Evolutionary conservation across 2,888 invertebrate species (phyloP).

Genomic region (Zaprionus bogoriensis): DNA sequence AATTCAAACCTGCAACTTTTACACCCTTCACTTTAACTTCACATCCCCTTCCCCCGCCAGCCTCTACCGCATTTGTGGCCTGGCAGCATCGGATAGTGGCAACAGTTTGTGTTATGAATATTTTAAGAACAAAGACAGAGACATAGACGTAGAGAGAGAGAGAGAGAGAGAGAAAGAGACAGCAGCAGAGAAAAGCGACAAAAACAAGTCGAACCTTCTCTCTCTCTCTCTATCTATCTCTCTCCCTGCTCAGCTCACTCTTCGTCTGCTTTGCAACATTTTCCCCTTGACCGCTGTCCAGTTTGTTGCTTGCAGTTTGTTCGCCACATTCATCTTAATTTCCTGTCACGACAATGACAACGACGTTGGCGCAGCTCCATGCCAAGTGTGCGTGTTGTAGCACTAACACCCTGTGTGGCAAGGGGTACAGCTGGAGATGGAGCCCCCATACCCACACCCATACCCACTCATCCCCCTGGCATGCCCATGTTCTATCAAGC

Average conservation of each 20-base stretch:
- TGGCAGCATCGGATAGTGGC: slow-evolving; percentile 62
- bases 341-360: slow-evolving; percentile 78
- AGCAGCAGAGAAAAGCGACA: slow-evolving; percentile 25
- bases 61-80: slow-evolving; percentile 41
- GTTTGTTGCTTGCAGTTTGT: slow-evolving; percentile 67
- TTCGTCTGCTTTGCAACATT: background rate
- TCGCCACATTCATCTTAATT: slow-evolving; percentile 78
- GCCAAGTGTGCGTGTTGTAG: slow-evolving; percentile 52
- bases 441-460: background rate
- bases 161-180: slow-evolving; percentile 37
- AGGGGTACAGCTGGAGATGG: too few species aligned
- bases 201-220: slow-evolving; percentile 34
- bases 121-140: slow-evolving; percentile 55
- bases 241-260: background rate
- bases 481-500: slow-evolving; percentile 12
- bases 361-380: slow-evolving; percentile 47
- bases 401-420: background rate
- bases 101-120: slow-evolving; percentile 75
- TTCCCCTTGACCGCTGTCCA: slow-evolving; percentile 15
- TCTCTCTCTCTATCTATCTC: background rate
- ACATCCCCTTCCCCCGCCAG: background rate
- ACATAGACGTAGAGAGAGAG: slow-evolving; percentile 17
- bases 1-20: slow-evolving; percentile 48
- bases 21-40: slow-evolving; percentile 12
- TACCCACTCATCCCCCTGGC: background rate